Evolutionary conservation across 2,888 invertebrate species (phyloP), one percentile per base, ranked within the genome.

Genomic region (Monoplex corrugatus): DNA sequence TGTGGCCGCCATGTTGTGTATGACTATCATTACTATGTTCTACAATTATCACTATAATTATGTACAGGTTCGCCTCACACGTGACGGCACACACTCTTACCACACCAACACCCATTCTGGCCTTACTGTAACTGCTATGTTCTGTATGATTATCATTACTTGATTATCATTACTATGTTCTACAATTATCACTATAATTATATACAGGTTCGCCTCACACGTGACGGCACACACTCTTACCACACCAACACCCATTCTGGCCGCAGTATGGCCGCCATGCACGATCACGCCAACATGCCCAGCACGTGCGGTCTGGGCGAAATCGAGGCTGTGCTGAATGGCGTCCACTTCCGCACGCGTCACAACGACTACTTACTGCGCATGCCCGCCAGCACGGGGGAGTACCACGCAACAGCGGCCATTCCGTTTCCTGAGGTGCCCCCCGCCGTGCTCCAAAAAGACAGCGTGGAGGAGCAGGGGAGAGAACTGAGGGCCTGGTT

Each of bases 401-500:
- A 85, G 19, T 94, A 92, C 87, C 90, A 93, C 75, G 90, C 89
- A 6, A 90, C 91, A n/a, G 94, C 93, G 40, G 91, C 92, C 32
- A 91, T 95, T n/a, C 94, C 93, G 0, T 94, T 94, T 89, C 95
- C 95, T 0, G 89, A 86, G 0, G 93, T 94, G 0, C 95, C 95
- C 32, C 93, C 93, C n/a, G 92, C 92, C 63, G 94, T 95, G 13
- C 68, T 89, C 8, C 82, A 75, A 45, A 92, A 93, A 84, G 86
- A 86, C 16, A 93, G 90, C 2, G 57, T 94, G 5, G 85, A 86
- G 13, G 93, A 93, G 35, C 85, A 90, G 87, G 72, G 87, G 16
- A 89, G 35, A 13, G 95, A 95, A 89, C 93, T 95, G 95, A 91
- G 92, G 28, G 91, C 93, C 83, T 95, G 94, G 91, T 95, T 95